These are phyloP conservation scores for Drosophila ercepeae DNA, from an alignment of 1,140 invertebrate genomes.

Conservation along the genomic window DNA sequence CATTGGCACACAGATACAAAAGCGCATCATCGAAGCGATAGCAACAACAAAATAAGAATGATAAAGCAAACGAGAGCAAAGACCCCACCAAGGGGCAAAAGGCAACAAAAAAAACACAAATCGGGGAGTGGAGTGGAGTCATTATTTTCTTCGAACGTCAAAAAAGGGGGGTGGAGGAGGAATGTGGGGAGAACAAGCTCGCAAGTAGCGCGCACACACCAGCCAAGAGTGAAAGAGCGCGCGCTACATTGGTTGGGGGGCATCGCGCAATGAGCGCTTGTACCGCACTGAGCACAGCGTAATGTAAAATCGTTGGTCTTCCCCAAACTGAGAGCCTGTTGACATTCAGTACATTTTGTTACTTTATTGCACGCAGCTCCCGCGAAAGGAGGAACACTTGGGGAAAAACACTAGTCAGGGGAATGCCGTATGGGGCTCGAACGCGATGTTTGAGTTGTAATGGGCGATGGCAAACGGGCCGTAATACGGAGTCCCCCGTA, in stretches of 20 bases:
- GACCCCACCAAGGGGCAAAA: slow-evolving; percentile 48
- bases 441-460: slow-evolving; percentile 36
- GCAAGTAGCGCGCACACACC: slow-evolving; percentile 14
- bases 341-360: slow-evolving; percentile 83
- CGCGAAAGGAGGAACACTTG: slow-evolving; percentile 19
- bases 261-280: slow-evolving; percentile 74
- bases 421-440: slow-evolving; percentile 3
- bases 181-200: slow-evolving; percentile 40
- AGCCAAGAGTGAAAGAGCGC: slow-evolving; percentile 20
- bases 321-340: slow-evolving; percentile 74
- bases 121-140: slow-evolving; percentile 60
- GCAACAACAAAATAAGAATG: slow-evolving; percentile 37
- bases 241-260: slow-evolving; percentile 10
- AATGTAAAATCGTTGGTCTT: slow-evolving; percentile 78
- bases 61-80: slow-evolving; percentile 76
- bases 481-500: background rate
- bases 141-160: slow-evolving; percentile 55
- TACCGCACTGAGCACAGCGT: slow-evolving; percentile 67
- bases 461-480: too few species aligned
- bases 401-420: slow-evolving; percentile 20
- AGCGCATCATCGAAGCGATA: slow-evolving; percentile 55
- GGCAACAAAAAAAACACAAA: slow-evolving; percentile 32
- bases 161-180: slow-evolving; percentile 6
- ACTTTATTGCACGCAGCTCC: slow-evolving; percentile 80
- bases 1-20: slow-evolving; percentile 15